Base-by-base conservation (phyloP, 2,113 vertebrate genomes). In the Bambusicola thoracicus region DNA sequence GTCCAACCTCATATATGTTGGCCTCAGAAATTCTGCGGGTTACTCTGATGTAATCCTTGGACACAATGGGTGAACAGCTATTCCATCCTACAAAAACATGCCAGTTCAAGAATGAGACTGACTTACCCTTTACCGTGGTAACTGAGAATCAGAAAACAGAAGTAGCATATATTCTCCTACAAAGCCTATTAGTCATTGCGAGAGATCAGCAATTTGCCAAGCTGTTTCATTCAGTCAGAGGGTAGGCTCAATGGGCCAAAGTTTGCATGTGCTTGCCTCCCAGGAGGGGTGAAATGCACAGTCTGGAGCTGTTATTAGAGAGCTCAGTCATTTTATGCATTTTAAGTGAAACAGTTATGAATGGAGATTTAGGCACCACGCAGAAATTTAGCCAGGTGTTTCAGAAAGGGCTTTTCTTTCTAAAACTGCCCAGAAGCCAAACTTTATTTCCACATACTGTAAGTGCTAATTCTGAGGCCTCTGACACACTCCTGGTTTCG, bases 331-430 rank as follows among this genome's bases (percentile, higher is more conserved):
- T 74, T 77, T 62, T 3, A 76, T 19, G n/a, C 61, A 22, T 44
- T 91, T 85, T 41, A 87, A n/a, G 43, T 85, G 65, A 61, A 55
- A 79, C 20, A 72, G 53, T 69, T 86, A 76, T 49, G 20, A 92
- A 88, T 55, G 58, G 73, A 56, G 41, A 36, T 77, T 70, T 77
- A 85, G 56, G 58, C n/a, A 80, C 30, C 40, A 79, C 2, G 18
- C 65, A 72, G 51, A 32, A 62, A 90, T 93, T 87, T 74, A 87
- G 69, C 68, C 75, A 94, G 74, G 65, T 92, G 76, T 92, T 96
- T 62, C 69, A 90, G 85, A 74, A 94, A 76, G 16, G 65, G 65
- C 4, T 87, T 91, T 89, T 66, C 9, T 79, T 92, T 80, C 78
- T 65, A 79, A 66, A n/a, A 38, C 79, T 96, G 92, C 74, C 72